Percentiles rank a stretch among this genome's conserved stretches.
These are phyloP conservation scores for Labrus mixtus DNA, from an alignment of 2,113 vertebrate species.

Conservation along the genomic window DNA sequence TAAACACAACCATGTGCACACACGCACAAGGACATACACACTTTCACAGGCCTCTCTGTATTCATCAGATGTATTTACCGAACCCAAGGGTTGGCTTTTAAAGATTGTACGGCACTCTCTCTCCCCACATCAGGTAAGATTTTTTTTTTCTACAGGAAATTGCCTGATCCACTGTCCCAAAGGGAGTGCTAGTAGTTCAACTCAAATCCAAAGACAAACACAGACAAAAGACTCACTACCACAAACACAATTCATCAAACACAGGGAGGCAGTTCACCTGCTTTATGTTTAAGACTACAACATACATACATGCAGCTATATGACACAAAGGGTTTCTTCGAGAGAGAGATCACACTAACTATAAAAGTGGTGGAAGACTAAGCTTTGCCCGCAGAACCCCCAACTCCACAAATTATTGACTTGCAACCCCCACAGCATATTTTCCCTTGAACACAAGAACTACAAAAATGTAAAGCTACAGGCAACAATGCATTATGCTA, in stretches of 20 bases:
- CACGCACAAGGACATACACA: constrained; percentile 20
- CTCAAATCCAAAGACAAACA: constrained; percentile 64
- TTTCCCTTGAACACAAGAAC: neutral
- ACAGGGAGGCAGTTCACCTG: constrained; percentile 14
- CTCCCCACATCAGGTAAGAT: constrained; percentile 60
- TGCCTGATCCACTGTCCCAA: constrained; percentile 76
- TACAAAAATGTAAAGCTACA: neutral
- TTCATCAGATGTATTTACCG: constrained; percentile 74
- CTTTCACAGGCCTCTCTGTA: constrained; percentile 69
- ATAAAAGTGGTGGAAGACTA: neutral
- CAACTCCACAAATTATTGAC: neutral
- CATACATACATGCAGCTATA: neutral
- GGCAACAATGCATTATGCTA: neutral
- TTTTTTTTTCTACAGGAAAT: constrained; percentile 72
- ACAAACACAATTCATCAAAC: constrained; percentile 32
- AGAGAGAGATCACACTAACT: constrained; percentile 3
- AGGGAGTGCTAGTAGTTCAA: constrained; percentile 73
- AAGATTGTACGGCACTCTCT: constrained; percentile 72
- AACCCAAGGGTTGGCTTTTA: constrained; percentile 75
- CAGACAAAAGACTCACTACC: constrained; percentile 49
- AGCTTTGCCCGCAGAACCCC: too few species aligned
- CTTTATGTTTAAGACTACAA: constrained; percentile 27
- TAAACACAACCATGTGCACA: constrained; percentile 27
- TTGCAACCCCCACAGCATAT: neutral
- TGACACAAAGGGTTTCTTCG: neutral